phyloP scores from a whole-genome alignment of 2,888 invertebrate genomes.

The Lasioglossum lativentre region DNA sequence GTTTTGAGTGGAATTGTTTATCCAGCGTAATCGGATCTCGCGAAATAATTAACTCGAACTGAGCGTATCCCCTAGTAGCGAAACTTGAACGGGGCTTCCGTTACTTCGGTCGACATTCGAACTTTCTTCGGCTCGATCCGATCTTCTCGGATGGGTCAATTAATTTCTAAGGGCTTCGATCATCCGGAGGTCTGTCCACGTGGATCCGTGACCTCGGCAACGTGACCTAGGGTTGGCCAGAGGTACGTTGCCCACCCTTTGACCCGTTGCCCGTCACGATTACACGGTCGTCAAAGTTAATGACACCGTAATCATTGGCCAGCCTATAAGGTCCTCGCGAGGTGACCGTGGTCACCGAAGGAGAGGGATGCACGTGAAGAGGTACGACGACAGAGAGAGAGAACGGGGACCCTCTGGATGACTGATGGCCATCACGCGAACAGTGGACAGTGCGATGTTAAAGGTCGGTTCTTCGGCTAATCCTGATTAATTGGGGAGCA shows the following conservation, averaged over 20 bases:
- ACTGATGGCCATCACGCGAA: slow-evolving; percentile 80
- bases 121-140: slow-evolving; percentile 57
- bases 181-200: slow-evolving; percentile 51
- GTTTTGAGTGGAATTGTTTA: slow-evolving; percentile 4
- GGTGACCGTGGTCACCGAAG: slow-evolving; percentile 45
- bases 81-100: slow-evolving; percentile 42
- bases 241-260: slow-evolving; percentile 64
- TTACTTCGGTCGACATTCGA: slow-evolving; percentile 59
- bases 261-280: slow-evolving; percentile 74
- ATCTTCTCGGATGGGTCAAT: slow-evolving; percentile 58
- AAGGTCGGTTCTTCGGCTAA: slow-evolving; percentile 76
- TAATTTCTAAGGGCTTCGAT: slow-evolving; percentile 66
- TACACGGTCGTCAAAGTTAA: slow-evolving; percentile 81
- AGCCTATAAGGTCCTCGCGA: slow-evolving; percentile 70
- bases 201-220: slow-evolving; percentile 67
- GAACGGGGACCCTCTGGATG: slow-evolving; percentile 63
- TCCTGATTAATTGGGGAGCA: slow-evolving; percentile 81
- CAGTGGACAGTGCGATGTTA: slow-evolving; percentile 72
- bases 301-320: slow-evolving; percentile 80
- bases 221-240: slow-evolving; percentile 60
- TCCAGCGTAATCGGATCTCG: background rate
- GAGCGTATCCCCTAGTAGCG: background rate
- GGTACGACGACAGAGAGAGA: slow-evolving; percentile 20
- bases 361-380: slow-evolving; percentile 41
- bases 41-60: slow-evolving; percentile 23